phyloP scores from a whole-genome alignment of 2,888 invertebrate genomes.

The Spodoptera littoralis region DNA sequence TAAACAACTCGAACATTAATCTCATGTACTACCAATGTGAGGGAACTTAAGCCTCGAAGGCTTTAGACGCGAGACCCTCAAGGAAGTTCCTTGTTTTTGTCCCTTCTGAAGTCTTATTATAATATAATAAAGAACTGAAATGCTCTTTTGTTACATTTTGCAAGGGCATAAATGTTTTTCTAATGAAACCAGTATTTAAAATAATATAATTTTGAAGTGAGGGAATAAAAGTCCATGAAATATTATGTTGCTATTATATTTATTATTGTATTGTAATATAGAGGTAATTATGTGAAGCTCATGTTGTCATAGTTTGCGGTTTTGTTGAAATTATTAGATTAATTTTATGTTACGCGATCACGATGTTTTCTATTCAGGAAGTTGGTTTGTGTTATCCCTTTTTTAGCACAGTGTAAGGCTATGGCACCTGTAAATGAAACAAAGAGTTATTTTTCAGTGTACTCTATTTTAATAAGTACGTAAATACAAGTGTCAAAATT shows the following conservation, averaged over 20 bases:
- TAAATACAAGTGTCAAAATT: no score
- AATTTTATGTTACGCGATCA: neutral
- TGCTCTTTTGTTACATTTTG: neutral
- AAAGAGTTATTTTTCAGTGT: no score
- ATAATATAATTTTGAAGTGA: no score
- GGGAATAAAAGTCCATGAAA: no score
- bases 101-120: conserved; percentile 4
- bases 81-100: conserved; percentile 33
- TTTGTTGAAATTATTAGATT: neutral
- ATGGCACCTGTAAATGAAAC: no score
- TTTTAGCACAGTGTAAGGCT: no score
- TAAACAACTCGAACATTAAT: conserved; percentile 35
- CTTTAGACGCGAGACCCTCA: conserved; percentile 37
- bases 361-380: neutral
- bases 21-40: conserved; percentile 30
- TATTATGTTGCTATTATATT: no score
- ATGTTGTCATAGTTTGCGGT: neutral
- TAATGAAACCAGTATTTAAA: no score
- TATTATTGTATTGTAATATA: no score
- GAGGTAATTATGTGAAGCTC: neutral
- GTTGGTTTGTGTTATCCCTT: no score
- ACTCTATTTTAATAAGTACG: no score
- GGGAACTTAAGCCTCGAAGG: conserved; percentile 21
- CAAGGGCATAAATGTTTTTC: neutral
- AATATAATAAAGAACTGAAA: conserved; percentile 5